Conservation (phyloP, 2,888 invertebrate species). For the Exocentrus adspersus region DNA sequence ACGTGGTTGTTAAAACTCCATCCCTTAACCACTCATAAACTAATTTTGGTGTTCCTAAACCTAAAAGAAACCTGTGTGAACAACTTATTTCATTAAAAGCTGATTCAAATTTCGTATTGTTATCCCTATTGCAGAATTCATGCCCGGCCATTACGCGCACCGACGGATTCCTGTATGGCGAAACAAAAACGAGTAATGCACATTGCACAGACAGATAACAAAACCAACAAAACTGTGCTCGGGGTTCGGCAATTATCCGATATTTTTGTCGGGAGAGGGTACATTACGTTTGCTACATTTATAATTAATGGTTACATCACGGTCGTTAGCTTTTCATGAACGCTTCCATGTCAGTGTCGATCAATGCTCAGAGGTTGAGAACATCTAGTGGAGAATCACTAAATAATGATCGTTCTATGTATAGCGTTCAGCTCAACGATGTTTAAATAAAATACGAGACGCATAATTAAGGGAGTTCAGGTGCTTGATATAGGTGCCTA, state of each 20-base stretch:
- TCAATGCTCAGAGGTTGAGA: conserved; percentile 1
- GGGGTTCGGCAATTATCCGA: conserved; percentile 4
- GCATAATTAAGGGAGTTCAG: too few species aligned
- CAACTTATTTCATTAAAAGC: too few species aligned
- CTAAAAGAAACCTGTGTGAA: too few species aligned
- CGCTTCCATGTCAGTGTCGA: conserved; percentile 17
- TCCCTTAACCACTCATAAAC: too few species aligned
- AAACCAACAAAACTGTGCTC: conserved; percentile 9
- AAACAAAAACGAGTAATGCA: background rate
- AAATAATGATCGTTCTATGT: background rate
- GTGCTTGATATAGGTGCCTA: too few species aligned
- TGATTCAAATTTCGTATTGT: background rate
- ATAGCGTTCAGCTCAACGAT: too few species aligned
- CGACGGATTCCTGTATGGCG: background rate
- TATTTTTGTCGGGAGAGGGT: conserved; percentile 7
- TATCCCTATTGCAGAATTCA: background rate
- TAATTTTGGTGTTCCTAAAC: too few species aligned
- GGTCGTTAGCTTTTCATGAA: conserved; percentile 15
- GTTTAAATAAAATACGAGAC: too few species aligned
- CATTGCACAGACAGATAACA: background rate
- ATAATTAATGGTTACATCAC: conserved; percentile 17
- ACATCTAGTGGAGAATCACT: background rate
- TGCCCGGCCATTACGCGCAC: background rate
- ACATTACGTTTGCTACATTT: conserved; percentile 12
- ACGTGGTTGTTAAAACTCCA: too few species aligned